phyloP scores from a whole-genome alignment of 2,888 invertebrate species.

The Drosophila dives region DNA sequence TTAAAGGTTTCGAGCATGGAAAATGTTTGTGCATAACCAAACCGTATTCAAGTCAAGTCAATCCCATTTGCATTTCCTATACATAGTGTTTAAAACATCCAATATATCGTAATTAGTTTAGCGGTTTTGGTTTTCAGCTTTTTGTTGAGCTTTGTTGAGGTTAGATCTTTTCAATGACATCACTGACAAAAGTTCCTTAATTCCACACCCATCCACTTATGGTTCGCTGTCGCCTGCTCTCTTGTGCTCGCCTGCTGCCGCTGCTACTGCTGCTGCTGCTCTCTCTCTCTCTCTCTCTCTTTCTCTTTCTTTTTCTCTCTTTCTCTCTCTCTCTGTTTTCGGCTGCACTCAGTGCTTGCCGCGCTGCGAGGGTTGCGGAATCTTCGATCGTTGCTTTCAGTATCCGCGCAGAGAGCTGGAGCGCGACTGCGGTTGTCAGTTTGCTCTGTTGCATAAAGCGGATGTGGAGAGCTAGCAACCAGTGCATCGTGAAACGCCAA shows the following conservation, averaged over 20 bases:
- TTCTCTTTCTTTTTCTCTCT: conserved; percentile 17
- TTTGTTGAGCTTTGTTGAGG: conserved; percentile 67
- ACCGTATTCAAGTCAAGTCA: conserved; percentile 20
- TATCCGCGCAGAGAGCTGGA: conserved; percentile 90
- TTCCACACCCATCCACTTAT: conserved; percentile 39
- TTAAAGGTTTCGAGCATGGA: conserved; percentile 42
- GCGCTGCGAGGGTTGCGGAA: conserved; percentile 93
- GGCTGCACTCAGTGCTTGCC: conserved; percentile 84
- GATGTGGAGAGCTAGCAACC: conserved; percentile 88
- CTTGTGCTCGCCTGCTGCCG: conserved; percentile 37
- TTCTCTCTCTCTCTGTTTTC: conserved; percentile 30
- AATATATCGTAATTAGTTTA: conserved; percentile 50
- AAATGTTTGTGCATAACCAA: conserved; percentile 10
- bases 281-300: conserved; percentile 21
- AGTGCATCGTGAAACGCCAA: conserved; percentile 73
- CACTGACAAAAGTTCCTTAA: conserved; percentile 76
- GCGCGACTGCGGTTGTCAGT: conserved; percentile 95
- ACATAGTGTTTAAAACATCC: conserved; percentile 15
- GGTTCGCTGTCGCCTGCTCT: conserved; percentile 27
- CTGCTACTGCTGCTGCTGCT: conserved; percentile 27
- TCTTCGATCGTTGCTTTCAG: conserved; percentile 95
- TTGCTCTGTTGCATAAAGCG: conserved; percentile 94
- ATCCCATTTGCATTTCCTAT: conserved; percentile 38
- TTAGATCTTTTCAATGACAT: conserved; percentile 59
- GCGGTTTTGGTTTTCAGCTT: conserved; percentile 70